phyloP scores from a whole-genome alignment of 2,888 invertebrate genomes.

The Plebejus argus region DNA sequence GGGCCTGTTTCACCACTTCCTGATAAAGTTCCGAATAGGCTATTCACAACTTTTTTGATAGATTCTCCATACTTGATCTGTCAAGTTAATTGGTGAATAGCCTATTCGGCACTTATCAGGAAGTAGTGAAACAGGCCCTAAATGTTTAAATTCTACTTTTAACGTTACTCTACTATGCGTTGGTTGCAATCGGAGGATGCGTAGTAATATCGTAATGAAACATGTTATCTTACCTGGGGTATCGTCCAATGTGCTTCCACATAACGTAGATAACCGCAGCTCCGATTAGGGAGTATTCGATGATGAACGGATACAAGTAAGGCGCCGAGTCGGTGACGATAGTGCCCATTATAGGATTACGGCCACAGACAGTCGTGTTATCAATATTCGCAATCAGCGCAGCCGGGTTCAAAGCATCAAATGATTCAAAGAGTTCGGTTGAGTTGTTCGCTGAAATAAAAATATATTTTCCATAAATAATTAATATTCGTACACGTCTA shows the following conservation, averaged over 20 bases:
- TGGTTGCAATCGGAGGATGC: slow-evolving; percentile 7
- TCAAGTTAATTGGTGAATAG: no score
- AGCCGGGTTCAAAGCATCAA: slow-evolving; percentile 81
- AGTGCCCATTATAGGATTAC: slow-evolving; percentile 94
- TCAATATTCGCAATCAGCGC: slow-evolving; percentile 81
- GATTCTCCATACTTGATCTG: no score
- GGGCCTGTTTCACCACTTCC: no score
- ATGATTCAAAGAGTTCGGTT: slow-evolving; percentile 78
- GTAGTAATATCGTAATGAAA: slow-evolving; percentile 31
- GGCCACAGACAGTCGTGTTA: slow-evolving; percentile 85
- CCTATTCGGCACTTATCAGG: no score
- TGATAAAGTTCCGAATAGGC: no score
- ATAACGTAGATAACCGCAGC: slow-evolving; percentile 97
- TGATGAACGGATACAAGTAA: slow-evolving; percentile 96
- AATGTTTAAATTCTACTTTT: not conserved
- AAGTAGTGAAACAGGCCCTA: no score
- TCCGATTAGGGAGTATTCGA: slow-evolving; percentile 96
- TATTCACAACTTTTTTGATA: no score
- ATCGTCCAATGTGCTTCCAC: slow-evolving; percentile 97
- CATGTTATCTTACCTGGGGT: slow-evolving; percentile 84
- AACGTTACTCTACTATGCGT: slow-evolving; percentile 3
- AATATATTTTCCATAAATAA: not conserved
- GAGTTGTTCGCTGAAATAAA: slow-evolving; percentile 63
- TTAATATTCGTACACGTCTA: not conserved
- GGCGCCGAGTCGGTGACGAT: slow-evolving; percentile 96